A percentile compares a stretch with the other conserved stretches of the same genome.
Conservation (phyloP, 2,888 invertebrate species). For the Mantis religiosa region DNA sequence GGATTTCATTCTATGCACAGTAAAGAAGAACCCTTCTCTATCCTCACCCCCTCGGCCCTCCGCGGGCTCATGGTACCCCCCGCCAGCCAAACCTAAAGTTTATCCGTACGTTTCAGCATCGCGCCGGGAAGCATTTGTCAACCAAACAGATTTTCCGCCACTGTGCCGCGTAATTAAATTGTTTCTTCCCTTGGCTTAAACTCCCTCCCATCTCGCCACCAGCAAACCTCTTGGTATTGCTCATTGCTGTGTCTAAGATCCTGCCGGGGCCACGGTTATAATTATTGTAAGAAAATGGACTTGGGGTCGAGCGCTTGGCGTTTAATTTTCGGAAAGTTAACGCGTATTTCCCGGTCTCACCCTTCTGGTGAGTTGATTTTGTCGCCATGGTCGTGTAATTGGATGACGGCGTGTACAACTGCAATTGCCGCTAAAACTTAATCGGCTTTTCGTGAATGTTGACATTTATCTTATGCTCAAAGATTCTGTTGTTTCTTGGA, state of each 20-base stretch:
- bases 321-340: background rate
- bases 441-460: background rate
- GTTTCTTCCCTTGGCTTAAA: conserved; percentile 14
- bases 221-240: background rate
- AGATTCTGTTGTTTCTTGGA: background rate
- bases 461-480: background rate
- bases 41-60: background rate
- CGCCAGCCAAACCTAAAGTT: conserved; percentile 3
- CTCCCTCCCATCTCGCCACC: background rate
- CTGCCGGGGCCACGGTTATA: background rate
- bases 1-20: background rate
- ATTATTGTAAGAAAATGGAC: conserved; percentile 4
- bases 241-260: background rate
- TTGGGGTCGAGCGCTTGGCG: background rate
- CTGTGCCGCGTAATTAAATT: conserved; percentile 21
- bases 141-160: conserved; percentile 21
- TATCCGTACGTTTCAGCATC: conserved; percentile 7
- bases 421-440: background rate
- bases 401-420: background rate
- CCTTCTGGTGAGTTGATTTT: background rate
- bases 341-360: background rate
- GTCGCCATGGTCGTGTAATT: background rate
- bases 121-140: conserved; percentile 19
- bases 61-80: background rate
- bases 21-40: background rate